A percentile compares a stretch with the other conserved stretches of the same genome.
These are phyloP conservation scores for Pterois miles DNA, from an alignment of 2,797 vertebrate species.

Conservation along the genomic window DNA sequence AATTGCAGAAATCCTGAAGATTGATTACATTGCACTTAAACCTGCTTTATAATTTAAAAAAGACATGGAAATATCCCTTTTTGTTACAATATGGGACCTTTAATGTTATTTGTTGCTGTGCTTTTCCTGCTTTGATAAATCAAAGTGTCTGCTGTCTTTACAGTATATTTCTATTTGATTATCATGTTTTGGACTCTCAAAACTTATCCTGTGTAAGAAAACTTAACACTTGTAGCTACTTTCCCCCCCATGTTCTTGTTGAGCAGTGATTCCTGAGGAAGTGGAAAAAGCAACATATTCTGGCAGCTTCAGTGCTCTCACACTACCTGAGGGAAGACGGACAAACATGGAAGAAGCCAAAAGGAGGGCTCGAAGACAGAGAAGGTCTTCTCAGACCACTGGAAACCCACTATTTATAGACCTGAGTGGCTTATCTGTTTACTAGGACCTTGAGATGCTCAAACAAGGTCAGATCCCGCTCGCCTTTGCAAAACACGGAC, in stretches of 20 bases:
- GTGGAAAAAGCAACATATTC: conserved; percentile 46
- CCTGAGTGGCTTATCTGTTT: conserved; percentile 67
- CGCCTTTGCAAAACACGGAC: conserved; percentile 43
- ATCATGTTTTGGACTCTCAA: not conserved
- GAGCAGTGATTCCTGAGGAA: conserved; percentile 13
- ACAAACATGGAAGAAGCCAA: conserved; percentile 55
- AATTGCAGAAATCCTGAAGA: no score
- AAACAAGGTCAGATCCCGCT: conserved; percentile 47
- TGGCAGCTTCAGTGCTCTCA: conserved; percentile 13
- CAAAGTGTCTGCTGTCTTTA: not conserved
- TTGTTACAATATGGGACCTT: no score
- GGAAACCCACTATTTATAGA: conserved; percentile 58
- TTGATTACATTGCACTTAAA: no score
- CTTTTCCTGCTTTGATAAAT: not conserved
- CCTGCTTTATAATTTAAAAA: not conserved
- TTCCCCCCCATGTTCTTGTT: conserved; percentile 26
- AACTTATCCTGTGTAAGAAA: not conserved
- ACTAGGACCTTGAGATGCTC: conserved; percentile 66
- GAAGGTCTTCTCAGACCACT: conserved; percentile 48
- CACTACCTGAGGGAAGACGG: conserved; percentile 35
- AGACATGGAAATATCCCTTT: no score
- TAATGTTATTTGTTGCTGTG: not conserved
- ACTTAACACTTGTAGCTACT: conserved; percentile 11
- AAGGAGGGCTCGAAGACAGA: conserved; percentile 36
- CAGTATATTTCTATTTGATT: not conserved